These are phyloP conservation scores for Pseudopipra pipra DNA, from an alignment of 2,113 vertebrate species.

Conservation along the genomic window DNA sequence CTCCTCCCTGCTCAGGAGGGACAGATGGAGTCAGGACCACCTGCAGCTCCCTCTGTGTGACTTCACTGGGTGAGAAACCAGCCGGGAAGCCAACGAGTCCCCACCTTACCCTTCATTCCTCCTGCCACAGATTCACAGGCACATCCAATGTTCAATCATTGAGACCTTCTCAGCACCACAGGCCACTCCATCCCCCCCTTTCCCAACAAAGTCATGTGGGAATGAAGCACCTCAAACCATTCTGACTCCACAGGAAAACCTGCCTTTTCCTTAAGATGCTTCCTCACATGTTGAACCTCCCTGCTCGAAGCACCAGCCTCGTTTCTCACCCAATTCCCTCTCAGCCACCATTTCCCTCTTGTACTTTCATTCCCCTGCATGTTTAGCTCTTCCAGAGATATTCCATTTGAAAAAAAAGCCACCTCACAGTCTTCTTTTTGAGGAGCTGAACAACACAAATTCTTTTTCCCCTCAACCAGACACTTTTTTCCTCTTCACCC, in stretches of 20 bases:
- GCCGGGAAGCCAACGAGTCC: background rate
- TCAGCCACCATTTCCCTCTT: background rate
- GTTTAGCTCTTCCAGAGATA: background rate
- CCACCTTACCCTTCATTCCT: background rate
- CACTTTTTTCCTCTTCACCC: background rate
- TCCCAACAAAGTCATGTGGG: background rate
- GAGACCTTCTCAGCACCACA: background rate
- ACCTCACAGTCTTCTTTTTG: background rate
- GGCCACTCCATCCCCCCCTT: background rate
- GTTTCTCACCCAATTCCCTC: background rate
- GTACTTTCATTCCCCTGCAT: background rate
- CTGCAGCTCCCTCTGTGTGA: background rate
- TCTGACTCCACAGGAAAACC: accelerated
- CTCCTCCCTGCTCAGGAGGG: background rate
- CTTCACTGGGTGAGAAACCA: background rate
- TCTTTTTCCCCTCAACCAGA: background rate
- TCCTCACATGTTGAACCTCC: background rate
- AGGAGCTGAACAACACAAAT: background rate
- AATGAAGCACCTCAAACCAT: background rate
- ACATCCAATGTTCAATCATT: accelerated
- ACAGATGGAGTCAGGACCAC: background rate
- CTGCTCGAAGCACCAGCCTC: background rate
- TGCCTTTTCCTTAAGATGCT: background rate
- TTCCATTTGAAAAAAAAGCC: background rate
- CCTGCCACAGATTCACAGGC: background rate